Evolutionary conservation across 2,888 invertebrate species (phyloP).

Genomic region (Parnassius smintheus): DNA sequence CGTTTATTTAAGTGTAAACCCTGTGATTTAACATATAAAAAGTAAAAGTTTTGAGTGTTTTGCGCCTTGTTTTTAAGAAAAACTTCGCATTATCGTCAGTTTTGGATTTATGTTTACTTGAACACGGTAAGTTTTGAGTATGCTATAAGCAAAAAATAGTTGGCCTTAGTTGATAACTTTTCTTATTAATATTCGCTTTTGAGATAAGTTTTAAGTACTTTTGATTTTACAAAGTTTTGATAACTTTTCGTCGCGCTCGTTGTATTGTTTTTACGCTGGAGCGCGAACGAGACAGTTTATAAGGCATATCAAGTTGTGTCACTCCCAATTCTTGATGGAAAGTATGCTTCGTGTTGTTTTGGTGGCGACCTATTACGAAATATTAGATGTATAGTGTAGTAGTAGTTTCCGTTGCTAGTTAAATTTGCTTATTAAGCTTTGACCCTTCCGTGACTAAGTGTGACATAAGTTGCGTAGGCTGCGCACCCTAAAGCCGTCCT

Average conservation of each 20-base stretch:
- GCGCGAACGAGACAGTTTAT: slow-evolving; percentile 54
- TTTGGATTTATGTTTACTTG: slow-evolving; percentile 78
- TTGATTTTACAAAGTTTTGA: slow-evolving; percentile 62
- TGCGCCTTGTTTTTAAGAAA: slow-evolving; percentile 71
- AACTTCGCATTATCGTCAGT: slow-evolving; percentile 58
- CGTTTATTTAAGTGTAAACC: slow-evolving; percentile 52
- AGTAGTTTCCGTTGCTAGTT: slow-evolving; percentile 33
- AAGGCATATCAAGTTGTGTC: slow-evolving; percentile 49
- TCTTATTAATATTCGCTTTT: slow-evolving; percentile 40
- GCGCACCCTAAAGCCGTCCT: slow-evolving; percentile 37
- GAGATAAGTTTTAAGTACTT: slow-evolving; percentile 51
- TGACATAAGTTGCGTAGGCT: slow-evolving; percentile 53
- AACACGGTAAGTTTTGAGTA: slow-evolving; percentile 70
- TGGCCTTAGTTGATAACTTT: slow-evolving; percentile 19
- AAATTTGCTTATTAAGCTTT: slow-evolving; percentile 44
- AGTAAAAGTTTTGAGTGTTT: slow-evolving; percentile 67
- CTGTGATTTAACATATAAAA: slow-evolving; percentile 44
- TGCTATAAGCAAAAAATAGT: background rate
- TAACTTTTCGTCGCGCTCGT: slow-evolving; percentile 53
- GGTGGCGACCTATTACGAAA: slow-evolving; percentile 70
- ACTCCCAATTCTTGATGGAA: slow-evolving; percentile 59
- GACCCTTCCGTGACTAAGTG: slow-evolving; percentile 41
- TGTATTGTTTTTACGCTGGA: slow-evolving; percentile 37
- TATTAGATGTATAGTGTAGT: slow-evolving; percentile 45
- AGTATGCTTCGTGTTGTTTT: slow-evolving; percentile 74